Base-by-base conservation (phyloP, 2,888 invertebrate genomes). In the Pyrrhia umbra region DNA sequence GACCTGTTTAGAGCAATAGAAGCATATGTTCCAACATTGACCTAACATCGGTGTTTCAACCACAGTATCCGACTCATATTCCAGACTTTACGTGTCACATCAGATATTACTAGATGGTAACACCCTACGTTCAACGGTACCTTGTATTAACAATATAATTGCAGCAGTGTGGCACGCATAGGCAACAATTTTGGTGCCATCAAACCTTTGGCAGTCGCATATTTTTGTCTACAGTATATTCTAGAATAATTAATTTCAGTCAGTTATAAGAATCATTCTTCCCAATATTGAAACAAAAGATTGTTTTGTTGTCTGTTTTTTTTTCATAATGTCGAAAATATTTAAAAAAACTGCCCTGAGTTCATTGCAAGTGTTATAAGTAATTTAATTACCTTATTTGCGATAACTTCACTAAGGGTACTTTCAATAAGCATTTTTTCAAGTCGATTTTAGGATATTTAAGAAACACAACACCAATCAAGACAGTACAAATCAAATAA, bases 31-130 rank as follows among this genome's bases (percentile, higher is more conserved):
- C 55, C 50, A 60, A 34, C 51, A 46, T 74, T 74, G 74, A 68
- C 75, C 75, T 47, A 75, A 64, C 65, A 64, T 78, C 37, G 34
- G 20, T 64, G 43, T 68, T 56, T 21, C 40, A 67, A 77, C 76
- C 61, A 65, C 70, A 60, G 50, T 43, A 46, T 55, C 45, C 47
- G 13, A n/a, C 47, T 80, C 71, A 42, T 6, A 49, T 74, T 67
- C 34, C 59, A 56, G 40, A 66, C 40, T 63, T 45, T 63, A 69
- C 59, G 61, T 61, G 59, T 68, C 68, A 63, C 57, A 49, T 47
- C 51, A 62, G 18, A 60, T 9, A 15, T 27, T 37, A 49, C 56
- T 64, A 68, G 59, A 50, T 64, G 30, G 27, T 54, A 67, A 45
- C n/a, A 43, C 18, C 62, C 43, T 61, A 58, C 57, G 40, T 20